Base-by-base conservation (phyloP, 1,140 invertebrate species). In the Oryctes rhinoceros region DNA sequence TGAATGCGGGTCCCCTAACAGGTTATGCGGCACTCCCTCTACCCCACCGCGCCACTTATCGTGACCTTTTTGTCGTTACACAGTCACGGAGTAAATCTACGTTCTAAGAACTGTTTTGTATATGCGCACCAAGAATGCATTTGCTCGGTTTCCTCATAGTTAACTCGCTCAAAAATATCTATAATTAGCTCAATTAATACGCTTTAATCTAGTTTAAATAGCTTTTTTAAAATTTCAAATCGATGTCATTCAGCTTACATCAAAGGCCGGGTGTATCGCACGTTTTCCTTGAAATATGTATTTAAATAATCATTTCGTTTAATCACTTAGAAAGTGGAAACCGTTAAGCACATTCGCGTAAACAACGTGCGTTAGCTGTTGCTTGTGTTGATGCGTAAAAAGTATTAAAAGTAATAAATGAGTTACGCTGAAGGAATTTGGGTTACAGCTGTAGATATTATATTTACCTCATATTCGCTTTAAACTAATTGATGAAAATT, bases 1-100 rank as follows among this genome's bases (percentile, higher is more conserved):
- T 13, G 65, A 71, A 71, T 71, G 65, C 65, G 65, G 65, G 65
- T 71, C 65, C 65, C 65, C 20, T 71, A 71, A 71, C 65, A 71
- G 65, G 65, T 71, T 71, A 37, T 71, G 65, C 65, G 65, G 65
- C 24, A 71, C 65, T 71, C 65, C 62, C 65, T 18, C 20, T 37
- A 37, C 65, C 65, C 65, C 65, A 71, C 65, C 65, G 65, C 65
- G 65, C 65, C 65, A 71, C 65, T 71, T 71, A 71, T 7, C 65
- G 65, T 71, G 65, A 71, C 65, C 65, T 71, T 71, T 71, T 24
- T 71, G 65, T 15, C 20, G 65, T 7, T 71, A 24, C 35, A 18
- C n/a, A 71, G 24, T 71, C 65, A 71, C 11, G 65, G 35, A 71
- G 65, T 71, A 20, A 71, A 59, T 59, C 18, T 71, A 59, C 5